Percentiles rank a stretch among this genome's conserved stretches.
These are phyloP conservation scores for Torymus aiolomorphi DNA, from an alignment of 2,888 invertebrate species.

Conservation along the genomic window DNA sequence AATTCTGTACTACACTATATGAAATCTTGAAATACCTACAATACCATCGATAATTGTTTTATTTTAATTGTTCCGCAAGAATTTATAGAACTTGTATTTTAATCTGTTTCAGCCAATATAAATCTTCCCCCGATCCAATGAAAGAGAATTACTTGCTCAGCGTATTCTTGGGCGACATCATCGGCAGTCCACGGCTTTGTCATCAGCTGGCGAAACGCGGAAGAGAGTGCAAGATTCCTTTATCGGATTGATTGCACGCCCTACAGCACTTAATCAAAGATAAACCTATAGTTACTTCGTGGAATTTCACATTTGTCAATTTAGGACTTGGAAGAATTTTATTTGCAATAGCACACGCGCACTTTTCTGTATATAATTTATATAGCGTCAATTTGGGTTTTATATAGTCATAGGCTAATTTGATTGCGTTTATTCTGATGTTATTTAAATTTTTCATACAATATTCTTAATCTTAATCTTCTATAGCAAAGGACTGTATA, in stretches of 20 bases:
- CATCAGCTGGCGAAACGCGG: slow-evolving; percentile 87
- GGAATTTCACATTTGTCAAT: slow-evolving; percentile 33
- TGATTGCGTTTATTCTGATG: too few relatives aligned
- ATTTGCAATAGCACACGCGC: not conserved
- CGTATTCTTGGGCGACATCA: slow-evolving; percentile 90
- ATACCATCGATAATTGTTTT: too few relatives aligned
- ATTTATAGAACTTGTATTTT: slow-evolving; percentile 4
- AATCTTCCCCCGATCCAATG: slow-evolving; percentile 81
- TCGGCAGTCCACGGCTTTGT: slow-evolving; percentile 87
- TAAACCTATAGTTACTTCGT: slow-evolving; percentile 29
- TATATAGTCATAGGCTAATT: not conserved
- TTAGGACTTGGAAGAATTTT: slow-evolving; percentile 9
- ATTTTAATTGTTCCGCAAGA: not conserved
- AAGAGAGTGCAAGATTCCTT: slow-evolving; percentile 74
- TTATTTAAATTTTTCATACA: too few relatives aligned
- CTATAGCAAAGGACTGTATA: not conserved
- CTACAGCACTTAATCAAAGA: slow-evolving; percentile 39
- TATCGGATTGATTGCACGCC: slow-evolving; percentile 51
- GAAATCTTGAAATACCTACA: too few relatives aligned
- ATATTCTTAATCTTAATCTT: too few relatives aligned
- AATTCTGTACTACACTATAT: too few relatives aligned
- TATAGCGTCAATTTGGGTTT: slow-evolving; percentile 14
- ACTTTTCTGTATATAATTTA: not conserved
- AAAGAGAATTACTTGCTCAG: slow-evolving; percentile 90
- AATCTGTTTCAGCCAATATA: slow-evolving; percentile 83